These are phyloP conservation scores for Cyprinodon tularosa DNA, from an alignment of 2,113 vertebrate species.

Conservation along the genomic window DNA sequence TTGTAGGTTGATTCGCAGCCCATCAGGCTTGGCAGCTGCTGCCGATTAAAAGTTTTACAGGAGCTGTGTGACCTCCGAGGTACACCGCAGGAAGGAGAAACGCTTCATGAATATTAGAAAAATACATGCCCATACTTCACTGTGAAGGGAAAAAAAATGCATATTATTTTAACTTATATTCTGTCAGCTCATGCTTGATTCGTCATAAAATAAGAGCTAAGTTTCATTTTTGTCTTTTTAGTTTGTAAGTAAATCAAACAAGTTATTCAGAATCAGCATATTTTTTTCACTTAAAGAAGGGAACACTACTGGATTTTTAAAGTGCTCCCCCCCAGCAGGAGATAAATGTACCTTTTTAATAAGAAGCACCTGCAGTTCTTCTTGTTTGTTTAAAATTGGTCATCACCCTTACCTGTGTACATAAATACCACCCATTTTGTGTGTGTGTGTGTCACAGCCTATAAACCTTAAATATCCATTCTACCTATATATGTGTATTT, in stretches of 20 bases:
- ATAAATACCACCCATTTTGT: background rate
- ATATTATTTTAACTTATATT: background rate
- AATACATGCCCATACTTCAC: constrained; percentile 6
- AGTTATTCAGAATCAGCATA: no score
- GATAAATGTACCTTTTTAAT: background rate
- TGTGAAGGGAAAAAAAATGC: background rate
- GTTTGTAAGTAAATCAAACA: no score
- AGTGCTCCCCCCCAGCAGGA: no score
- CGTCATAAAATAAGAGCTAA: no score
- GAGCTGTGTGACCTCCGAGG: constrained; percentile 11
- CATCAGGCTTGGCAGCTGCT: constrained; percentile 30
- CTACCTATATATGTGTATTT: no score
- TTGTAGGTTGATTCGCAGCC: constrained; percentile 5
- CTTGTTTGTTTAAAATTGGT: background rate
- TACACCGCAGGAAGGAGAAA: constrained; percentile 1
- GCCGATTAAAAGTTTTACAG: constrained; percentile 46
- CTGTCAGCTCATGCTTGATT: no score
- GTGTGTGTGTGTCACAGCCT: background rate
- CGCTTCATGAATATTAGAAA: constrained; percentile 15
- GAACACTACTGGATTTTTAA: background rate
- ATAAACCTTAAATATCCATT: background rate
- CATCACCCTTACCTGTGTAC: background rate
- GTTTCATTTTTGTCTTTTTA: no score
- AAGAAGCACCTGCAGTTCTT: background rate
- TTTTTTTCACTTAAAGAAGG: background rate